These are phyloP conservation scores for Acanthurus tractus DNA, from an alignment of 2,797 vertebrate genomes.

Conservation along the genomic window DNA sequence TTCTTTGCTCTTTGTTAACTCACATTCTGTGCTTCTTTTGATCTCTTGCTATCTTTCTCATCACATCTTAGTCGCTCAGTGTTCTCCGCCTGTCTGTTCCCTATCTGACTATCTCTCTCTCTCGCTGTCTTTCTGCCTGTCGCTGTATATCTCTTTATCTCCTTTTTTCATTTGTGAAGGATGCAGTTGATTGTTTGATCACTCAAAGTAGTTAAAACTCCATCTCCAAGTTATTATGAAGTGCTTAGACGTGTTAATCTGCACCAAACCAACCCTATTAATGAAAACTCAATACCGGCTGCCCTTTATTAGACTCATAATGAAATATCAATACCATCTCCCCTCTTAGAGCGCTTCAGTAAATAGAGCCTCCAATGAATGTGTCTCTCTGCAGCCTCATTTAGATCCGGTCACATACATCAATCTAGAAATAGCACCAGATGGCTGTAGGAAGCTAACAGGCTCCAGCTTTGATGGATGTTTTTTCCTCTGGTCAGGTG, in stretches of 20 bases:
- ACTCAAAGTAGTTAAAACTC: constrained; percentile 67
- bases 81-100: constrained; percentile 42
- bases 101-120: constrained; percentile 25
- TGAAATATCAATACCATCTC: constrained; percentile 84
- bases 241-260: constrained; percentile 76
- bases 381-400: constrained; percentile 67
- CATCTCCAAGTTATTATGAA: constrained; percentile 74
- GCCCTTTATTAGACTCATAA: constrained; percentile 83
- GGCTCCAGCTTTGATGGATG: constrained; percentile 50
- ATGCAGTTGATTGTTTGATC: constrained; percentile 67
- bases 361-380: constrained; percentile 68
- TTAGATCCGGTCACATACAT: constrained; percentile 64
- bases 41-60: constrained; percentile 61
- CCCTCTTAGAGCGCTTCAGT: constrained; percentile 68
- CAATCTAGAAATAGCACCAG: constrained; percentile 65
- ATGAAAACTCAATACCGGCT: constrained; percentile 82
- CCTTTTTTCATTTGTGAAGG: constrained; percentile 30
- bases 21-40: constrained; percentile 60
- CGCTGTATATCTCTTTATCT: constrained; percentile 47
- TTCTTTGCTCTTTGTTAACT: constrained; percentile 59
- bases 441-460: constrained; percentile 61
- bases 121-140: constrained; percentile 28
- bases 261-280: constrained; percentile 77
- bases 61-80: constrained; percentile 47
- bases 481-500: constrained; percentile 54